A percentile compares a stretch with the other conserved stretches of the same genome.
These are phyloP conservation scores for Scyliorhinus canicula DNA, from an alignment of 2,797 vertebrate species.

Conservation along the genomic window DNA sequence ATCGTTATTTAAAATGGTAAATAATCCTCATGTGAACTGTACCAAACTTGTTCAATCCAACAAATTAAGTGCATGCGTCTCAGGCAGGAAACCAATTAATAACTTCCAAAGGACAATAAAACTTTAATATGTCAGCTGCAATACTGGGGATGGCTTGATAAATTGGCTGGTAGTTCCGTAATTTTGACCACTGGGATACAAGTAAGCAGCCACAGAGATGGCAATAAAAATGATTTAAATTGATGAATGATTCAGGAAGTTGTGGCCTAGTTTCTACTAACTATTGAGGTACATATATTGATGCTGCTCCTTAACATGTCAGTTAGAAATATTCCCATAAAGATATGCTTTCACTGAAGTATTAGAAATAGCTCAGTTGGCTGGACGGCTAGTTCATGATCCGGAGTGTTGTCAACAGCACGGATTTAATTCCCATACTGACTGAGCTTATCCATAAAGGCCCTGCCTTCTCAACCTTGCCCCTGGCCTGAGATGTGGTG, in stretches of 20 bases:
- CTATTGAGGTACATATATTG: neutral
- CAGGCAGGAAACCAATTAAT: neutral
- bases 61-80: neutral
- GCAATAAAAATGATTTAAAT: slow-evolving; percentile 2
- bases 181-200: neutral
- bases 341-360: neutral
- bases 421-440: no score
- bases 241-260: neutral
- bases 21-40: neutral
- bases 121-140: neutral
- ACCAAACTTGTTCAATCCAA: neutral
- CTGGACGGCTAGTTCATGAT: no score
- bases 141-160: neutral
- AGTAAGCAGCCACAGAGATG: neutral
- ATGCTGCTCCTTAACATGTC: neutral
- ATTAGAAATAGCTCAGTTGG: neutral
- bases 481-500: no score
- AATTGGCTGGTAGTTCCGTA: neutral
- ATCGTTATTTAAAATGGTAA: neutral
- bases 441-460: no score
- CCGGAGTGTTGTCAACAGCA: no score
- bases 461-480: no score
- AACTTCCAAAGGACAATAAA: neutral
- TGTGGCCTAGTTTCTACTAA: slow-evolving; percentile 6
- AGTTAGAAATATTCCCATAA: neutral